Base-by-base conservation (phyloP, 2,888 invertebrate species). In the Mactromeris polynyma region DNA sequence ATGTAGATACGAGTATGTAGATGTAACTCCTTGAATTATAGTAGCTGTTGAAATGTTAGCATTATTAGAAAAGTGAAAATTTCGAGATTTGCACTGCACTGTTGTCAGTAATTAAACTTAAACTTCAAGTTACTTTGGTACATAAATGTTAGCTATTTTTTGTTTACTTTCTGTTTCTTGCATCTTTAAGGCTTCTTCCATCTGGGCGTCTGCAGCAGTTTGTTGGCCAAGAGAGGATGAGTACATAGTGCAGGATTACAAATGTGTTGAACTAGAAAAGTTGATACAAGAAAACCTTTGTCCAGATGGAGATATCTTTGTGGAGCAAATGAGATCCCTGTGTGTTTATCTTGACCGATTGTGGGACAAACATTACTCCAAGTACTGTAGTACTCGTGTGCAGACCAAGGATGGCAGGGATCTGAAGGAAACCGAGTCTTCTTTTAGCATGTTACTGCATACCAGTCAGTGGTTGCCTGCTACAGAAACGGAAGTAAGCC, bases 401-500 rank as follows among this genome's bases (percentile, higher is more conserved):
- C 82, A 89, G 21, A 90, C 90, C n/a, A 89, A 88, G 36, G 93
- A 92, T 54, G 93, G 92, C 14, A 89, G 90, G 21, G 81, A 51
- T 0, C 86, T 94, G 9, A 81, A 89, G 26, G 93, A 94, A 6
- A 93, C 93, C 4, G 93, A 93, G 14, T 94, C 96, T 0, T 96
- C 96, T 0, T 95, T 96, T 84, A 93, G 94, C 84, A 93, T 95
- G 31, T 81, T 93, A 69, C 91, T 96, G 51, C 90, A 92, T 64
- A 91, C 90, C 2, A 78, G 93, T 21, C 82, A 87, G 17, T 96
- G 96, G 96, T 84, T 96, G 36, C 96, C 96, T 17, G 94, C 94
- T 0, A 40, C 91, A 21, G 85, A 93, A 88, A 90, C 78, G 0
- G 85, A 90, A n/a, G 87, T 82, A 31, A 33, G 81, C 77, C 42